Conservation (phyloP, 1,140 invertebrate genomes). For the Lordiphosa mommai region DNA sequence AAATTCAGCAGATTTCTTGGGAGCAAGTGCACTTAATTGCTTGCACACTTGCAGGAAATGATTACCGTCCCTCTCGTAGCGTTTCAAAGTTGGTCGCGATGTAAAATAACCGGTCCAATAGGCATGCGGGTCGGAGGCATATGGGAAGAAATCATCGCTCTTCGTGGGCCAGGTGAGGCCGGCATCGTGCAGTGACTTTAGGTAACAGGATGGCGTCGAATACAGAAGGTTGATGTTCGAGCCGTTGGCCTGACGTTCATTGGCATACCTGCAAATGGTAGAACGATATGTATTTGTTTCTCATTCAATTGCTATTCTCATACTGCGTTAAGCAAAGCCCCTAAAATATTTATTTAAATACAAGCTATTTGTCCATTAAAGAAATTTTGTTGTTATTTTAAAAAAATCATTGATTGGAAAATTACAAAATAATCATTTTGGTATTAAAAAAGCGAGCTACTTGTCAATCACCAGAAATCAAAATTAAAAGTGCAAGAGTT, state of each 20-base stretch:
- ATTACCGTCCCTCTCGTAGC: slow-evolving; percentile 88
- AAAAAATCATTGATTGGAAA: too few species aligned
- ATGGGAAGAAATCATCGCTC: slow-evolving; percentile 94
- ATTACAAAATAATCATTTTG: too few species aligned
- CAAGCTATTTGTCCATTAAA: too few species aligned
- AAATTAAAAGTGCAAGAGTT: too few species aligned
- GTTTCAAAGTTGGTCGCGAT: slow-evolving; percentile 91
- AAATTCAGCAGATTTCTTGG: slow-evolving; percentile 36
- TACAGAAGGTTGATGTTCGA: slow-evolving; percentile 90
- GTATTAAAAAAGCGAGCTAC: too few species aligned
- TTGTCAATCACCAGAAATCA: too few species aligned
- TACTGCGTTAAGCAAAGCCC: slow-evolving; percentile 50
- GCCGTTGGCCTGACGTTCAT: slow-evolving; percentile 83
- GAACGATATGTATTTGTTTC: background rate
- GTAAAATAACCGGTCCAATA: slow-evolving; percentile 98
- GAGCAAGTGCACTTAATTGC: slow-evolving; percentile 80
- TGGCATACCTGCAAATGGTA: slow-evolving; percentile 81
- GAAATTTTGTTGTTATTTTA: too few species aligned
- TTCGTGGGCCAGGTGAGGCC: slow-evolving; percentile 86
- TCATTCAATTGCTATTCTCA: background rate
- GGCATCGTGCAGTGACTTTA: slow-evolving; percentile 89
- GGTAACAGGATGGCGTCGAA: slow-evolving; percentile 96
- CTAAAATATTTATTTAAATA: background rate
- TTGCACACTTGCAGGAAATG: slow-evolving; percentile 88
- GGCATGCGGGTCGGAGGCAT: slow-evolving; percentile 89